Base-by-base conservation (phyloP, 2,888 invertebrate species). In the Drosophila anceps region DNA sequence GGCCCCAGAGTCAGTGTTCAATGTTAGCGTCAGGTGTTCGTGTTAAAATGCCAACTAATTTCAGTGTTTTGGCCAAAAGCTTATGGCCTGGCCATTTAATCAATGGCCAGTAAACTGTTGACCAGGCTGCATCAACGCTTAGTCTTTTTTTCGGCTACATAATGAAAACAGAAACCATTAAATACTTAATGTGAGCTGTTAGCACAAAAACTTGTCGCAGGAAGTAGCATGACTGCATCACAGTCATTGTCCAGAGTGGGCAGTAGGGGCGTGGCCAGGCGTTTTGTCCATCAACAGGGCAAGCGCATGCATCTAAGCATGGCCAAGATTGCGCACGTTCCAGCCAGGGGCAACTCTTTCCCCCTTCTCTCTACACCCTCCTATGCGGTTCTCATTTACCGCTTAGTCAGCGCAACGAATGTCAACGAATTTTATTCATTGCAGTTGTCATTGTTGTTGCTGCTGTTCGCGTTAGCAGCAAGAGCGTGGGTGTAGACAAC, bases 31-130 rank as follows among this genome's bases (percentile, higher is more conserved):
- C 90, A 88, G 90, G 88, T 88, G 87, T 76, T 89, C 90, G 90
- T 89, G 88, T 88, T 88, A 88, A 90, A 85, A 89, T 89, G 89
- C 85, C 82, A 88, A 89, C 84, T 88, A 88, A 88, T 88, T 90
- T 86, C 76, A 82, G 90, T 87, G 66, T 82, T 87, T 86, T 77
- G 83, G 73, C 83, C 76, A 73, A 79, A 69, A 76, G 67, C 73
- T 77, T 62, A 62, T 82, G 66, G 71, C 69, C 35, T 33, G 35
- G 69, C 33, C 73, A 78, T 88, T 83, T 86, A 83, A 84, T 82
- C 86, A 88, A 82, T 73, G 85, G 79, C 59, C 82, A 76, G 80
- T 69, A 79, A 82, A 73, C 76, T 76, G 81, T 72, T 64, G 48
- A 44, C 31, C 72, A 35, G 48, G 55, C 60, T 29, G 41, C 62